Evolutionary conservation across 2,888 invertebrate species (phyloP), one percentile per base, ranked within the genome.

Genomic region (Nephrotoma guestfalica): DNA sequence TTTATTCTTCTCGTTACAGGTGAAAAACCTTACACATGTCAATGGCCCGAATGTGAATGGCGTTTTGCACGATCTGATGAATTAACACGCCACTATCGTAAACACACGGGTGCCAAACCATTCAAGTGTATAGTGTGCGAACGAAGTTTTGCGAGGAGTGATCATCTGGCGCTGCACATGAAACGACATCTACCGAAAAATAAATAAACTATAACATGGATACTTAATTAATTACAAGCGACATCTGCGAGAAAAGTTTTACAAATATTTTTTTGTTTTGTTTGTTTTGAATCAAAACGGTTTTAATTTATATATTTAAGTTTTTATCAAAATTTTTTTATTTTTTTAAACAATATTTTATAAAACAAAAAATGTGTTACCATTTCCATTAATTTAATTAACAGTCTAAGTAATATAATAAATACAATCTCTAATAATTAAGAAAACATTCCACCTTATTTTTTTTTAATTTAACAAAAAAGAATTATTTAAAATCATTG

Each of bases 21-120:
- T 89, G 98, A 99, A 92, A 99, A 99, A 92, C 98, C 98, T 88
- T 99, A 98, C 93, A 97, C 97, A 90, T 98, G 98, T 92, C 97
- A 97, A 91, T 98, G 98, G 98, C 97, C 97, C 86, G 98, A 98
- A 90, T 99, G 98, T 92, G 97, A 98, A 91, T 99, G 98, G 98
- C 94, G 98, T 90, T 98, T 98, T 91, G 98, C 98, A 87, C 94
- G 98, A 87, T 97, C 97, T 85, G 98, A 98, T 92, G 98, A 98
- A 93, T 93, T 98, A 91, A 98, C 98, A 87, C 95, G 98, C 89
- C 98, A 98, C 92, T 98, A 97, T 93, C 95, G 98, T 90, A 98
- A 98, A 92, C 98, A 98, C 92, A 98, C 98, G 0, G 98, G 98
- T 45, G 97, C 97, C 87, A 98, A 98, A 91, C 98, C 98, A 43